phyloP scores from a whole-genome alignment of 2,113 vertebrate species.

The Bubalus kerabau region DNA sequence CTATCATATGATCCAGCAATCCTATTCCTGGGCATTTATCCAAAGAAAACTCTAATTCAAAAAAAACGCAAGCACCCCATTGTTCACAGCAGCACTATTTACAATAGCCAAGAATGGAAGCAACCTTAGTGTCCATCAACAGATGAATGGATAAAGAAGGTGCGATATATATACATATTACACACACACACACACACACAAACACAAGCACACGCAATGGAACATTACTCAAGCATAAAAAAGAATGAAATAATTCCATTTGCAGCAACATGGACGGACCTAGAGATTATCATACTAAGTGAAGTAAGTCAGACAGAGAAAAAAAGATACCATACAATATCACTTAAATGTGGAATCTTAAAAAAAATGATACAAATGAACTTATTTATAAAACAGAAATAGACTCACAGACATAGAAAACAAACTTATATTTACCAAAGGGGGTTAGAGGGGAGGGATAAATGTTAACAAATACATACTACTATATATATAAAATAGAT shows the following conservation, averaged over 20 bases:
- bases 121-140: neutral
- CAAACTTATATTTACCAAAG: neutral
- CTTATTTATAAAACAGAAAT: neutral
- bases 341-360: neutral
- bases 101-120: neutral
- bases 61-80: neutral
- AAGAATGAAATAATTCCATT: neutral
- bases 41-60: neutral
- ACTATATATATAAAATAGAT: neutral
- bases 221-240: neutral
- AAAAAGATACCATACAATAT: neutral
- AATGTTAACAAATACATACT: neutral
- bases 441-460: neutral
- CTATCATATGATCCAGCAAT: neutral
- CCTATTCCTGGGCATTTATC: neutral
- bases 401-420: neutral
- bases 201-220: neutral
- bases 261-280: neutral
- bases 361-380: neutral
- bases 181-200: neutral
- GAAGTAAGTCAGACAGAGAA: neutral
- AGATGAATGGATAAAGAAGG: neutral
- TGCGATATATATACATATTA: neutral
- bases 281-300: neutral
- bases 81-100: neutral